These are phyloP conservation scores for Tyrannus savana DNA, from an alignment of 2,113 vertebrate species.

Conservation along the genomic window DNA sequence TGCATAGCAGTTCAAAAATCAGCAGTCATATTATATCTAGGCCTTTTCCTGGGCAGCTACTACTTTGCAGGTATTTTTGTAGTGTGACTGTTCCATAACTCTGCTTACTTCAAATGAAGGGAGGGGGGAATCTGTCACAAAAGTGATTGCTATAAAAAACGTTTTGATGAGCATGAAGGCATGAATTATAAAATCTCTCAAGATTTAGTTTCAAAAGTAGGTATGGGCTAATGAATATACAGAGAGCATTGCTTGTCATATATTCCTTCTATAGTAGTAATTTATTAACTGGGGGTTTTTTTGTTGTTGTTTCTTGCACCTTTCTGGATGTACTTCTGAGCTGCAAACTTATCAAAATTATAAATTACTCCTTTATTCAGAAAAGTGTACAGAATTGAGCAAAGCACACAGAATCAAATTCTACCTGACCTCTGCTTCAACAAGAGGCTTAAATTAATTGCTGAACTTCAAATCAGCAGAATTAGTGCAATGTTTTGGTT, in stretches of 20 bases:
- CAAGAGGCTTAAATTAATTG: background rate
- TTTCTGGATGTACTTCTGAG: background rate
- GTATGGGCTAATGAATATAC: constrained; percentile 51
- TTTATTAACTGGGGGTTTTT: constrained; percentile 7
- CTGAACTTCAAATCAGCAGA: background rate
- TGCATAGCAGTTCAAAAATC: constrained; percentile 73
- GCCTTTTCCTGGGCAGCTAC: constrained; percentile 51
- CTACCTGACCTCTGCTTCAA: background rate
- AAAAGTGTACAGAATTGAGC: background rate
- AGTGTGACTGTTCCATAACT: constrained; percentile 32
- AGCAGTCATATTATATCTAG: constrained; percentile 57
- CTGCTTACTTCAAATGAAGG: constrained; percentile 16
- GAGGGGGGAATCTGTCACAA: constrained; percentile 32
- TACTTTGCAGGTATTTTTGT: constrained; percentile 40
- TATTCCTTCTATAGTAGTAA: constrained; percentile 48
- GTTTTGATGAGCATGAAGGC: constrained; percentile 58
- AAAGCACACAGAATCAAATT: background rate
- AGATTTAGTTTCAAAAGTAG: constrained; percentile 60
- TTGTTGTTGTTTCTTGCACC: background rate
- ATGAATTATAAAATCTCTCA: constrained; percentile 60
- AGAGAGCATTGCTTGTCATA: constrained; percentile 20
- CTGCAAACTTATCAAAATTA: background rate
- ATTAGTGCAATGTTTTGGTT: background rate
- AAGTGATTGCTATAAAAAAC: constrained; percentile 62
- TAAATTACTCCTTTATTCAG: constrained; percentile 15